Percentiles rank a stretch among this genome's conserved stretches.
These are phyloP conservation scores for Achlya flavicornis DNA, from an alignment of 2,888 invertebrate genomes.

Conservation along the genomic window DNA sequence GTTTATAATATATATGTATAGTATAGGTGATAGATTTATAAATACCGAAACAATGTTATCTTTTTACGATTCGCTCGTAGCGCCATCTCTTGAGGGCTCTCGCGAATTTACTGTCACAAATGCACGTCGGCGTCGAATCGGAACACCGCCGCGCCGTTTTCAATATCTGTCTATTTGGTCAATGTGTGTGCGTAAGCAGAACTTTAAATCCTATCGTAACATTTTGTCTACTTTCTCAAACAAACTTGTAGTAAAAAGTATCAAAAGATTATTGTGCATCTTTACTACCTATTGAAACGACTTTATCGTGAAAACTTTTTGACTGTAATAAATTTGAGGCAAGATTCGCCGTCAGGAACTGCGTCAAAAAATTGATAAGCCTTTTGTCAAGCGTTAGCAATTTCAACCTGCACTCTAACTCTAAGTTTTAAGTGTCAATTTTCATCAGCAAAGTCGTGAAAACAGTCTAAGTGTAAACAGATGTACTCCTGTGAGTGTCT, in stretches of 20 bases:
- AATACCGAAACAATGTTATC: too few relatives aligned
- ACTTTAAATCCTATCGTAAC: too few relatives aligned
- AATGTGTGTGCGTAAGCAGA: too few relatives aligned
- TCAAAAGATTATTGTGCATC: background rate
- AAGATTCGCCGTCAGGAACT: background rate
- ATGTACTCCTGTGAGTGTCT: conserved; percentile 36
- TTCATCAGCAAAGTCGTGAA: conserved; percentile 15
- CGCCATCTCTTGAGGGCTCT: too few relatives aligned
- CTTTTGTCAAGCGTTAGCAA: conserved; percentile 18
- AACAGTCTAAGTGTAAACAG: conserved; percentile 18
- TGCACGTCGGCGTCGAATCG: too few relatives aligned
- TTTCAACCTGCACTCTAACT: conserved; percentile 6
- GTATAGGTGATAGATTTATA: too few relatives aligned
- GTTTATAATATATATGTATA: too few relatives aligned
- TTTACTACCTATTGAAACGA: background rate
- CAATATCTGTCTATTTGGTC: too few relatives aligned
- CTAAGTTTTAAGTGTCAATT: conserved; percentile 1
- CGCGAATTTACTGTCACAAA: too few relatives aligned
- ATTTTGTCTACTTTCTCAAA: background rate
- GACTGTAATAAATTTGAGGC: background rate
- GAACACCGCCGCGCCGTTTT: too few relatives aligned
- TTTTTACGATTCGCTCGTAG: too few relatives aligned
- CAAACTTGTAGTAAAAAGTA: background rate
- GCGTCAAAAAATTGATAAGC: background rate
- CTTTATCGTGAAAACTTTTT: conserved; percentile 3